phyloP scores from a whole-genome alignment of 2,797 vertebrate species.

The Pseudochirops cupreus region DNA sequence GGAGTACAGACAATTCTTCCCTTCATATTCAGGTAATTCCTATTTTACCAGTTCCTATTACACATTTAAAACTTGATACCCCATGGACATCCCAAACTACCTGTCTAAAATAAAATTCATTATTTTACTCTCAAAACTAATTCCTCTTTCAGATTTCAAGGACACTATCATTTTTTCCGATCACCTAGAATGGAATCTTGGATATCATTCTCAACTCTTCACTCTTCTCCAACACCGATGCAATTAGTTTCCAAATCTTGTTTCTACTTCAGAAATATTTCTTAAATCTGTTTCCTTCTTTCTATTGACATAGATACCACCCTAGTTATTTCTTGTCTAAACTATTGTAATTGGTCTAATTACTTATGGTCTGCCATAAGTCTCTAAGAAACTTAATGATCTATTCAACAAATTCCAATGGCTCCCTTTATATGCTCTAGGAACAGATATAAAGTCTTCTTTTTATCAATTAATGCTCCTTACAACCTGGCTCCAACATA shows the following conservation, averaged over 20 bases:
- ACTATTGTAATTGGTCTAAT: not conserved
- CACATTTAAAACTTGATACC: not conserved
- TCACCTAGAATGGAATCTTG: not conserved
- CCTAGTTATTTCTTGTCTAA: not conserved
- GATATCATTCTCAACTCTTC: not conserved
- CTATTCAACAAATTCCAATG: not conserved
- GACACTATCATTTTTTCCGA: not conserved
- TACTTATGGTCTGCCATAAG: not conserved
- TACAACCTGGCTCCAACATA: not conserved
- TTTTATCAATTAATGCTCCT: not conserved
- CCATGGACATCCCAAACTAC: not conserved
- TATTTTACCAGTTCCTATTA: not conserved
- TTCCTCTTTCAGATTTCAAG: not conserved
- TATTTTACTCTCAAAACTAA: not conserved
- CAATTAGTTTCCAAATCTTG: not conserved
- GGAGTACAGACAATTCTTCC: not conserved
- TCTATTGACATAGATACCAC: not conserved
- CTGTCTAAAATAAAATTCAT: not conserved
- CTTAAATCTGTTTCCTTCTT: not conserved
- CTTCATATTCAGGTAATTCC: not conserved
- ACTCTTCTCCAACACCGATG: not conserved
- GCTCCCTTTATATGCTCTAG: not conserved
- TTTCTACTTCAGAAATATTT: not conserved
- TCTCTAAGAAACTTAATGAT: not conserved
- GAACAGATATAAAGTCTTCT: not conserved